Evolutionary conservation across 2,797 vertebrate species (phyloP).

Genomic region (Agapornis canus): DNA sequence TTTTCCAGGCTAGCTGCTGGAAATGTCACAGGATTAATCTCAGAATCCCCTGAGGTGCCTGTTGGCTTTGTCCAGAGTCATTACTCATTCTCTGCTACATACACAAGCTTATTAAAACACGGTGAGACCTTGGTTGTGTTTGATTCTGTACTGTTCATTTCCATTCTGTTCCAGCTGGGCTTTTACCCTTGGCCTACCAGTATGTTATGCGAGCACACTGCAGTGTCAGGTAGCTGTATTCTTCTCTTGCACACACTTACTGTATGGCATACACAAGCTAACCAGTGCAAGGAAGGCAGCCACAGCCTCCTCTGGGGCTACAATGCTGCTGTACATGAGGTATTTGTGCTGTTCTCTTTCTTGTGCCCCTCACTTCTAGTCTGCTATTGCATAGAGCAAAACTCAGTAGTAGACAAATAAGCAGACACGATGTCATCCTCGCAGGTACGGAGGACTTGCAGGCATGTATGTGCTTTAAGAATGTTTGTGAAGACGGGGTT

Average conservation of each 20-base stretch:
- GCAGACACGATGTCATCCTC: conserved; percentile 55
- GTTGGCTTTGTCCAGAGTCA: conserved; percentile 18
- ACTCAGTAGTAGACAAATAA: conserved; percentile 13
- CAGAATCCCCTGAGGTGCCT: conserved; percentile 10
- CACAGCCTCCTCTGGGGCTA: not conserved
- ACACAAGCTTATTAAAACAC: not conserved
- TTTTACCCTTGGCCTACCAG: not conserved
- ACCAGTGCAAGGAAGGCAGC: not conserved
- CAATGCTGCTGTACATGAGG: not conserved
- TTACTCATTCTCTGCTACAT: not conserved
- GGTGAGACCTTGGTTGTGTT: not conserved
- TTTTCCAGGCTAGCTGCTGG: conserved; percentile 8
- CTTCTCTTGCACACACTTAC: not conserved
- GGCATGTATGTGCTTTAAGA: conserved; percentile 15
- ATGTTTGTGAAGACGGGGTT: conserved; percentile 10
- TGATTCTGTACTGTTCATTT: not conserved
- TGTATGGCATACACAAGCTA: not conserved
- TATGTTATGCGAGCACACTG: not conserved
- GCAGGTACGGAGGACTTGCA: conserved; percentile 1
- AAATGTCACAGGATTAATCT: conserved; percentile 34
- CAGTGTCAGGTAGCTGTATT: not conserved
- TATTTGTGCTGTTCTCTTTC: not conserved
- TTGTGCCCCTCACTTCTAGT: not conserved
- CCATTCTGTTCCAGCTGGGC: not conserved
- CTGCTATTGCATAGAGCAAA: not conserved